Evolutionary conservation across 2,113 vertebrate genomes (phyloP).

Genomic region (Ciconia stormi): DNA sequence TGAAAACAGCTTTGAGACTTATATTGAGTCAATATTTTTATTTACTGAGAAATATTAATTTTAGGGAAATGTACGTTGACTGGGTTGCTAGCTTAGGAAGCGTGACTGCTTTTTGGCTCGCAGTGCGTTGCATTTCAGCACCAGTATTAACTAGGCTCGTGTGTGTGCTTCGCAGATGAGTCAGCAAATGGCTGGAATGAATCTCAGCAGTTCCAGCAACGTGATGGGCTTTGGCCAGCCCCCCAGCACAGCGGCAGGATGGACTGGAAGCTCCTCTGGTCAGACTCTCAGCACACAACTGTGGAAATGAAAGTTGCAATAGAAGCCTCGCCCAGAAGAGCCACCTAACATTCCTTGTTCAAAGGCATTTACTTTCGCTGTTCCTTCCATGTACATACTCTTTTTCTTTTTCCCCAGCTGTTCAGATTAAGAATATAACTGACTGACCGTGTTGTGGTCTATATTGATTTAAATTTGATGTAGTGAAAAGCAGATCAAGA

Average conservation of each 20-base stretch:
- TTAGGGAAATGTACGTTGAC: background rate
- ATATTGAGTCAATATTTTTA: fast-evolving
- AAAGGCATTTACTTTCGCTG: conserved; percentile 65
- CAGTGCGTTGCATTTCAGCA: background rate
- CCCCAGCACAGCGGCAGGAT: conserved; percentile 80
- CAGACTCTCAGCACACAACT: conserved; percentile 98
- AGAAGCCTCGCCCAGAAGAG: conserved; percentile 39
- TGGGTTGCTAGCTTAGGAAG: background rate
- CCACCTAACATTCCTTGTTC: conserved; percentile 74
- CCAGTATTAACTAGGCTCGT: background rate
- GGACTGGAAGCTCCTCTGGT: conserved; percentile 84
- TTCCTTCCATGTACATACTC: conserved; percentile 77
- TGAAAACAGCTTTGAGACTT: background rate
- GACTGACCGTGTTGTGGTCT: conserved; percentile 78
- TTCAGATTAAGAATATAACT: conserved; percentile 75
- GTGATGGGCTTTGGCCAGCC: conserved; percentile 80
- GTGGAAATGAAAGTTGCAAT: conserved; percentile 86
- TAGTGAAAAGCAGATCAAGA: conserved; percentile 83
- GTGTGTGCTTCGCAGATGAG: conserved; percentile 82
- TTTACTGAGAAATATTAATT: background rate
- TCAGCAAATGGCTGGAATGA: conserved; percentile 94
- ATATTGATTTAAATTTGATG: conserved; percentile 83
- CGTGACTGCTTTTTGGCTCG: background rate
- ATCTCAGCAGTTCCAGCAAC: conserved; percentile 70
- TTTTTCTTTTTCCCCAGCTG: conserved; percentile 68